Base-by-base conservation (phyloP, 1,140 invertebrate genomes). In the Scaptomyza graminum region DNA sequence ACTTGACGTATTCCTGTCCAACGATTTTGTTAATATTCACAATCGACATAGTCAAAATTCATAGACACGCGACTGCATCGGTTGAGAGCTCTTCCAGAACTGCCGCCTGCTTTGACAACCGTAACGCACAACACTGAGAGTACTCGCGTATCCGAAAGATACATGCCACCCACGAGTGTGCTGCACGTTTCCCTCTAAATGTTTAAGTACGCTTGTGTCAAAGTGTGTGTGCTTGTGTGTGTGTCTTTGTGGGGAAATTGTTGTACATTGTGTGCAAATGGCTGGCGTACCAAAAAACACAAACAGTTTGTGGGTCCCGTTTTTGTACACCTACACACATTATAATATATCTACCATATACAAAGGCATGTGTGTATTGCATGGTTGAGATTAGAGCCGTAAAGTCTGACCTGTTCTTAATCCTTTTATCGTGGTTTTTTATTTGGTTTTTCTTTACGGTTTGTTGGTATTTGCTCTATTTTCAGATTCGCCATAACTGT, bases 31-130 rank as follows among this genome's bases (percentile, higher is more conserved):
- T 37, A 69, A 56, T 46, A 37, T 16, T 34, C 50, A 50, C 71
- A 69, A 18, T 13, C 28, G 9, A 55, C 43, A 12, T 50, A 25
- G 25, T 15, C 57, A 15, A 52, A 44, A 34, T 31, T 43, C 25
- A 28, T 31, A 65, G 31, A 52, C 39, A 52, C 39, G 54, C 72
- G 61, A 71, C 72, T 65, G 72, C 67, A 59, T 75, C 44, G 60
- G 60, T 59, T 71, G 25, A 71, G 50, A 63, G 72, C 61, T 65
- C 55, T 65, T 54, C 43, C 61, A 75, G 65, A 71, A 75, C 72
- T 75, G 72, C 67, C 72, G 61, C 39, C 55, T 52, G 41, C 54
- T 60, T 75, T 64, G 60, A 59, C 72, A 64, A 57, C 66, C 60
- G 43, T 74, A 69, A 57, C 66, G 51, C 37, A 60, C 47, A 31